Evolutionary conservation across 2,888 invertebrate genomes (phyloP), one percentile per base, ranked within the genome.

Genomic region (Cheilosia soror): DNA sequence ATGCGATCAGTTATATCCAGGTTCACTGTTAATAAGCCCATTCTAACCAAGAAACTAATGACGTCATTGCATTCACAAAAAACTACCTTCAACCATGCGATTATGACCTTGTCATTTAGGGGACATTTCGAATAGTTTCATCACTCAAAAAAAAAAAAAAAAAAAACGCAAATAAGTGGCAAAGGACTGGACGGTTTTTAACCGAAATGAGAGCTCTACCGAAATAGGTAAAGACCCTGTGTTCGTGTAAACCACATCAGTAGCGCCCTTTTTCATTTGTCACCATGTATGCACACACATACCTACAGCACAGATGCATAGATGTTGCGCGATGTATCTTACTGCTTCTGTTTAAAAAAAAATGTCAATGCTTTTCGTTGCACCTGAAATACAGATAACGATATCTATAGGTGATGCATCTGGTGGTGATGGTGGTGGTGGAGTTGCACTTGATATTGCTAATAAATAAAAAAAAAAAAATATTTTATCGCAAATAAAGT

Each of bases 381-480:
- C 73, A 83, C 62, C 79, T 79, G 72, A 62, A 44, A 72, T 62
- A 62, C 49, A 62, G 25, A 80, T 78, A 66, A 63, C 55, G 13
- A 72, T 49, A 73, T 81, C 71, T 68, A 72, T 57, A 81, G 42
- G 55, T 63, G 76, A 9, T 75, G 65, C 27, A 69, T 63, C 69
- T 47, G 5, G 44, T 65, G 33, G 33, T 62, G 63, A 29, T 75
- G 65, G 66, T 69, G 58, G 60, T 80, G 29, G 72, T 81, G 81
- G n/a, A 71, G 81, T 81, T 85, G 81, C 81, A 85, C 85, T 85
- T 81, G 81, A 85, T 85, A 85, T 72, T 80, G 71, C 57, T 71
- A 85, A 75, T 51, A 69, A 79, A 71, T 57, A 29, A 47, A 51
- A 77, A 66, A 71, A 49, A 68, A 76, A 49, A 68, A 29, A 60